Evolutionary conservation across 2,113 vertebrate species (phyloP).

Genomic region (Oryzias curvinotus): DNA sequence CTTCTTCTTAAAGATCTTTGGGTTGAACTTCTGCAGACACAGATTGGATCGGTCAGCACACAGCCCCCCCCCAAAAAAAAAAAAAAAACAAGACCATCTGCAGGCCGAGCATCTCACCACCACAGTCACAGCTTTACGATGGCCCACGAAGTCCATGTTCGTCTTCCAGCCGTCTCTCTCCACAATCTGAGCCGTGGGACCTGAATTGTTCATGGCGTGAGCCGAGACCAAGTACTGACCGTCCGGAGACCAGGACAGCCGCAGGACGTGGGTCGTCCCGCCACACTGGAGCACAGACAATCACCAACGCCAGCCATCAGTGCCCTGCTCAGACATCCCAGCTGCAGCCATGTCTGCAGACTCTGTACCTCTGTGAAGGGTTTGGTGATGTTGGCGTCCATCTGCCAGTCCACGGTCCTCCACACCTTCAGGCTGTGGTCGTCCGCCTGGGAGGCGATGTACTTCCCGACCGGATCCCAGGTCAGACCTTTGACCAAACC

Average conservation of each 20-base stretch:
- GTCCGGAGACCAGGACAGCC: constrained; percentile 97
- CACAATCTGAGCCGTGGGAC: constrained; percentile 97
- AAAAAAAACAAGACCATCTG: background rate
- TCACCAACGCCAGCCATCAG: background rate
- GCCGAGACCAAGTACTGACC: constrained; percentile 98
- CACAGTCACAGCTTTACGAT: constrained; percentile 96
- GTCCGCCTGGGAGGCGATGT: constrained; percentile 97
- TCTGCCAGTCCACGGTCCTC: constrained; percentile 96
- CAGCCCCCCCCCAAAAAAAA: background rate
- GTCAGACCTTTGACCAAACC: constrained; percentile 96
- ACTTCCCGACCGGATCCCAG: constrained; percentile 98
- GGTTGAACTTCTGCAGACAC: constrained; percentile 92
- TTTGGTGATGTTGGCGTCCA: constrained; percentile 97
- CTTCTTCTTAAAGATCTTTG: constrained; percentile 99
- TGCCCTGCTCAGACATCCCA: background rate
- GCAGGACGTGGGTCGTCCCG: constrained; percentile 94
- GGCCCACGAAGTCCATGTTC: constrained; percentile 99
- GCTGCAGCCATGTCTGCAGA: background rate
- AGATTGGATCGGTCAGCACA: constrained; percentile 1
- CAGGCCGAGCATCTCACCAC: constrained; percentile 79
- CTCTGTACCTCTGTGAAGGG: constrained; percentile 90
- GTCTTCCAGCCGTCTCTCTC: constrained; percentile 98
- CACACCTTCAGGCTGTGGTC: constrained; percentile 96
- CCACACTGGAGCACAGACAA: constrained; percentile 81
- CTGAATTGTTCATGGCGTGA: constrained; percentile 99